phyloP scores from a whole-genome alignment of 1,140 invertebrate genomes.

The Drosophila arizonae region DNA sequence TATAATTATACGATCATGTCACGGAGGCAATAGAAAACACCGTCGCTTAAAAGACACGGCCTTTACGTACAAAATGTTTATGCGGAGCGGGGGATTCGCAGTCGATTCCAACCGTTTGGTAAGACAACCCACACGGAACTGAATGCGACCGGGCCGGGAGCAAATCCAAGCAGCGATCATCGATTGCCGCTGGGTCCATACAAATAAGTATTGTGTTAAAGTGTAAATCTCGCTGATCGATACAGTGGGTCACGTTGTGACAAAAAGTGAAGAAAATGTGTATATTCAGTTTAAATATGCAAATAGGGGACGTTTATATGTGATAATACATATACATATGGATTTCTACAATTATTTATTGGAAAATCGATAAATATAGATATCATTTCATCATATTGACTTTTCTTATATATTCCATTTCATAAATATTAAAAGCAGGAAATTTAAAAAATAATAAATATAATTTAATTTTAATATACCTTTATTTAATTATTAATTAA shows the following conservation, averaged over 20 bases:
- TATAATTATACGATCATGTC: slow-evolving; percentile 19
- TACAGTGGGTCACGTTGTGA: slow-evolving; percentile 50
- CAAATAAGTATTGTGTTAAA: slow-evolving; percentile 54
- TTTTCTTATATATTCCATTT: no score
- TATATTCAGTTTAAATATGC: no score
- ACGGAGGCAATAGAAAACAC: slow-evolving; percentile 29
- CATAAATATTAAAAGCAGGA: no score
- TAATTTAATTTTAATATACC: no score
- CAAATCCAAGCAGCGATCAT: slow-evolving; percentile 58
- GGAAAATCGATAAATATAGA: no score
- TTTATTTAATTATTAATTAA: no score
- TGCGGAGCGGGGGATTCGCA: slow-evolving; percentile 12
- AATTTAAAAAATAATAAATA: no score
- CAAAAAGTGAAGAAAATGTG: neutral
- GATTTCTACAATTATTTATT: no score
- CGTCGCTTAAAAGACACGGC: slow-evolving; percentile 48
- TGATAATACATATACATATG: no score
- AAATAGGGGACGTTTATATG: no score
- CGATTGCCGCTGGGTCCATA: slow-evolving; percentile 65
- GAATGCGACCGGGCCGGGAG: slow-evolving; percentile 55
- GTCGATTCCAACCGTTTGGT: slow-evolving; percentile 52
- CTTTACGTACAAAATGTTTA: slow-evolving; percentile 1
- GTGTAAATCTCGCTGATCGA: slow-evolving; percentile 63
- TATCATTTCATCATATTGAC: no score
- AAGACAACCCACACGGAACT: slow-evolving; percentile 81